phyloP scores from a whole-genome alignment of 2,113 vertebrate genomes.

The Cyprinodon tularosa region DNA sequence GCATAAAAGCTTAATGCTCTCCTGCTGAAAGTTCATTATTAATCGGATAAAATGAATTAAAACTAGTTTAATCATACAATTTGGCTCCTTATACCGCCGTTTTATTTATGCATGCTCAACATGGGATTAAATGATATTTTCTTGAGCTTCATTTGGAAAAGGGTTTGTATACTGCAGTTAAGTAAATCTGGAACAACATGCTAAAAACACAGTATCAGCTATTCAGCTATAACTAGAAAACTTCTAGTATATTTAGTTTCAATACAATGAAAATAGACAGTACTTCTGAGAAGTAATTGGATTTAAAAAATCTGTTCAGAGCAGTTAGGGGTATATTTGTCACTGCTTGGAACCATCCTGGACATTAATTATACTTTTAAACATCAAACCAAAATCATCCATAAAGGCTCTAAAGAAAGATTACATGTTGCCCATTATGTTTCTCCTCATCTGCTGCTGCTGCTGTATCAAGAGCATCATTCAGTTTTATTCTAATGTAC shows the following conservation, averaged over 20 bases:
- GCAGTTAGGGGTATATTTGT: too few species aligned
- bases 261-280: neutral
- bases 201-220: neutral
- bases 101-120: conserved; percentile 7
- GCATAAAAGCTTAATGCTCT: neutral
- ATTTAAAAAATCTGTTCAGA: neutral
- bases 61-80: neutral
- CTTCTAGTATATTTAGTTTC: neutral
- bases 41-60: neutral
- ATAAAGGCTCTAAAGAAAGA: too few species aligned
- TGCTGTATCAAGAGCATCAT: too few species aligned
- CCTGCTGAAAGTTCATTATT: conserved; percentile 1
- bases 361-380: too few species aligned
- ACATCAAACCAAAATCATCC: too few species aligned
- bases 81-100: neutral
- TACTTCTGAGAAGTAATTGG: neutral
- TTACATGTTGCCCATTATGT: too few species aligned
- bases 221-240: neutral
- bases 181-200: neutral
- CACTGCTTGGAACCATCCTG: too few species aligned
- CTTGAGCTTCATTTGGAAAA: neutral
- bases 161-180: neutral
- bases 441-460: too few species aligned
- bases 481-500: too few species aligned
- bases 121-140: neutral